Percentiles rank a stretch among this genome's conserved stretches.
Conservation (phyloP, 2,888 invertebrate species). For the Leptura quadrifasciata region DNA sequence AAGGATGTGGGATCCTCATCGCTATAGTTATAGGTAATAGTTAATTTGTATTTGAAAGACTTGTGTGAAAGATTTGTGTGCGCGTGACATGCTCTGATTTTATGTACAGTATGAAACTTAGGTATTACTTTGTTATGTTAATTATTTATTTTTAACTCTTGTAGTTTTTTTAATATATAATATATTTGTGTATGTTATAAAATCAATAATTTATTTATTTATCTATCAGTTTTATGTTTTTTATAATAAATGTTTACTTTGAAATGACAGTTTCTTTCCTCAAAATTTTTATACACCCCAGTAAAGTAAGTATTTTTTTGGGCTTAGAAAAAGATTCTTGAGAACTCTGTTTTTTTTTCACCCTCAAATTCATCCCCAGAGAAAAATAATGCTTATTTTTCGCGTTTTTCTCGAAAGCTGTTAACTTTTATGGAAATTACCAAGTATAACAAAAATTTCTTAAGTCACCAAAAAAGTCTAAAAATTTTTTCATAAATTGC, state of each 20-base stretch:
- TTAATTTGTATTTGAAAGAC: slow-evolving; percentile 14
- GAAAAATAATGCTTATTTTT: no score
- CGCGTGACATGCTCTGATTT: slow-evolving; percentile 21
- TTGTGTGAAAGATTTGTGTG: slow-evolving; percentile 1
- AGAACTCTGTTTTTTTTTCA: no score
- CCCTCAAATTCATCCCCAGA: no score
- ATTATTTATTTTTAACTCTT: slow-evolving; percentile 36
- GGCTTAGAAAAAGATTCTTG: no score
- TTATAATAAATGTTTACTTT: slow-evolving; percentile 32
- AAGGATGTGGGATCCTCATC: slow-evolving; percentile 22
- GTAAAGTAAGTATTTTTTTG: no score
- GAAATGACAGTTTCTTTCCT: background rate
- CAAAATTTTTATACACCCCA: no score
- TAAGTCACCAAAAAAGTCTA: no score
- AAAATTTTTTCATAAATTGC: no score
- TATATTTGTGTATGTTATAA: slow-evolving; percentile 25
- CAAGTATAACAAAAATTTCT: no score
- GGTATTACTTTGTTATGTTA: slow-evolving; percentile 26
- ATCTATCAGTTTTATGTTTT: slow-evolving; percentile 26
- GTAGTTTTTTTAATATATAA: slow-evolving; percentile 21
- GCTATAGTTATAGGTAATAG: slow-evolving; percentile 19
- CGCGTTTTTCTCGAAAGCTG: no score
- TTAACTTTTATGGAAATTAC: no score
- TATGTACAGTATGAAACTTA: slow-evolving; percentile 21
- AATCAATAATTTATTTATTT: slow-evolving; percentile 38